phyloP scores from a whole-genome alignment of 2,888 invertebrate genomes.

The Ephialtes manifestator region DNA sequence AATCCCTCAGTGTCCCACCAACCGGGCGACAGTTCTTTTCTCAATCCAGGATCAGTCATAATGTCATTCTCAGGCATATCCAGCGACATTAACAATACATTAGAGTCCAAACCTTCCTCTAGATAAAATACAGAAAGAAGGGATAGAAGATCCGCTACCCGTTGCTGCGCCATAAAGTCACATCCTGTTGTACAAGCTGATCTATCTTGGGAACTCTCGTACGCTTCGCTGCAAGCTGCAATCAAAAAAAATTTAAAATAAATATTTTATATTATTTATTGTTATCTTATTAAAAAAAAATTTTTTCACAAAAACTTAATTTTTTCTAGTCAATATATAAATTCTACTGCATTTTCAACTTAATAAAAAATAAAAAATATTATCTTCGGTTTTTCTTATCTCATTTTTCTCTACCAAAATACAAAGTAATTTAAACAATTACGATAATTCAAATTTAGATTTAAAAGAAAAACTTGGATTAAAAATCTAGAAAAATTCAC shows the following conservation, averaged over 20 bases:
- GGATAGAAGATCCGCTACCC: constrained; percentile 76
- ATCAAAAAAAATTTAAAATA: constrained; percentile 34
- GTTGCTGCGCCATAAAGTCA: constrained; percentile 80
- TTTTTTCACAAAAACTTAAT: too few relatives aligned
- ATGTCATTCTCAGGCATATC: constrained; percentile 83
- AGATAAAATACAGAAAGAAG: constrained; percentile 78
- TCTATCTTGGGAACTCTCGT: constrained; percentile 75
- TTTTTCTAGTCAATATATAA: too few relatives aligned
- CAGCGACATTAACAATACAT: constrained; percentile 79
- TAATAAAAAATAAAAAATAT: too few relatives aligned
- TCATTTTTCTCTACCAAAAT: too few relatives aligned
- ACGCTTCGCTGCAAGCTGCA: constrained; percentile 84
- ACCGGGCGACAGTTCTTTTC: constrained; percentile 82
- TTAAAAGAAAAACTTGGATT: too few relatives aligned
- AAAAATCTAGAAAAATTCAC: too few relatives aligned
- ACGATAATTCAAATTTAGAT: too few relatives aligned
- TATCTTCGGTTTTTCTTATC: too few relatives aligned
- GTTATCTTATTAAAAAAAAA: too few relatives aligned
- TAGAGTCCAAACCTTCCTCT: constrained; percentile 78
- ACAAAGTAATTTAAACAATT: too few relatives aligned
- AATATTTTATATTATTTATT: too few relatives aligned
- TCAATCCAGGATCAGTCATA: constrained; percentile 81
- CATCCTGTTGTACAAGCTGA: constrained; percentile 81
- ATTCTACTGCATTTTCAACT: too few relatives aligned
- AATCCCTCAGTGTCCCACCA: constrained; percentile 84